Percentiles rank a stretch among this genome's conserved stretches.
Evolutionary conservation across 1,140 invertebrate genomes (phyloP).

Genomic region (Trichogramma pretiosum): DNA sequence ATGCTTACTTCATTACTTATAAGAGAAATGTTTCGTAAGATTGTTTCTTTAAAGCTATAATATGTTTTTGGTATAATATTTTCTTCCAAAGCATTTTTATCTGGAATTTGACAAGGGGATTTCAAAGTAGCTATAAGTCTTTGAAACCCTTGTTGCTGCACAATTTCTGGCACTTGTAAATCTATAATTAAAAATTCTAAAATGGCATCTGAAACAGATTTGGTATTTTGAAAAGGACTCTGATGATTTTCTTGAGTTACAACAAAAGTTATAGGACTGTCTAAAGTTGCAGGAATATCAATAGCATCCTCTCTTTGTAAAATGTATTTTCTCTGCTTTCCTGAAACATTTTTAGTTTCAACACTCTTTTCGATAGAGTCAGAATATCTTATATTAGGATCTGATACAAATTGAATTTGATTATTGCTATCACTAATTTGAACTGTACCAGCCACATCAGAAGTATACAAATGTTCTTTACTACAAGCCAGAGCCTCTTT

Average conservation of each 20-base stretch:
- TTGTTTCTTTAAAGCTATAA: slow-evolving; percentile 38
- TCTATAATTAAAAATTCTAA: slow-evolving; percentile 46
- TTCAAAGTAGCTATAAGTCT: slow-evolving; percentile 43
- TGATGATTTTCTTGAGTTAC: slow-evolving; percentile 34
- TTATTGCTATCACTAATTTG: slow-evolving; percentile 43
- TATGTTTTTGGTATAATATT: slow-evolving; percentile 48
- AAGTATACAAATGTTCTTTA: slow-evolving; percentile 42
- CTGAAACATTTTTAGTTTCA: slow-evolving; percentile 24
- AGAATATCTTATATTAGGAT: slow-evolving; percentile 35
- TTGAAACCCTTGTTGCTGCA: slow-evolving; percentile 47
- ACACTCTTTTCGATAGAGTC: slow-evolving; percentile 32
- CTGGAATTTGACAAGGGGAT: slow-evolving; percentile 48
- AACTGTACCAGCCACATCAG: slow-evolving; percentile 42
- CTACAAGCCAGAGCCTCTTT: slow-evolving; percentile 28
- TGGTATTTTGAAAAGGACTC: slow-evolving; percentile 26
- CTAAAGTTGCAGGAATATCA: slow-evolving; percentile 15
- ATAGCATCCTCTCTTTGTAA: slow-evolving; percentile 28
- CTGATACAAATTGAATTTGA: slow-evolving; percentile 44
- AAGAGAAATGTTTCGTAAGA: slow-evolving; percentile 30
- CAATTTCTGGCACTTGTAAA: slow-evolving; percentile 43
- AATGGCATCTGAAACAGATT: slow-evolving; percentile 42
- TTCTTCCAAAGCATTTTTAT: slow-evolving; percentile 44
- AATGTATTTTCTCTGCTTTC: slow-evolving; percentile 36
- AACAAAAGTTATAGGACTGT: slow-evolving; percentile 30
- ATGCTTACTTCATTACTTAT: slow-evolving; percentile 38